Evolutionary conservation across 2,113 vertebrate genomes (phyloP).

Genomic region (Menura novaehollandiae): DNA sequence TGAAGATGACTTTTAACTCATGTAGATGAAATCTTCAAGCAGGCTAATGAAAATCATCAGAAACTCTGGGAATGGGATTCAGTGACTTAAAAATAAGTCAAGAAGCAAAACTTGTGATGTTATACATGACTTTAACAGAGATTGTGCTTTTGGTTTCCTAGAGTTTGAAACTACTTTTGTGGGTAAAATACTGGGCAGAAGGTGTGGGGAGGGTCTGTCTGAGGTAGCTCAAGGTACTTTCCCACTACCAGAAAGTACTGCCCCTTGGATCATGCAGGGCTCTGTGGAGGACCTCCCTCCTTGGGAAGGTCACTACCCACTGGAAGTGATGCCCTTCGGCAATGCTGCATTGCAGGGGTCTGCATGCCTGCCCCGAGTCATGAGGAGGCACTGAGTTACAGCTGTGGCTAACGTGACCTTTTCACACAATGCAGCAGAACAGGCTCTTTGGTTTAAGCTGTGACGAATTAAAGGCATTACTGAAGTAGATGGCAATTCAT

Average conservation of each 20-base stretch:
- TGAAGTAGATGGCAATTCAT: not conserved
- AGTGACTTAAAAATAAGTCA: not conserved
- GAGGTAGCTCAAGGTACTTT: not conserved
- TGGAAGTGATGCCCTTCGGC: not conserved
- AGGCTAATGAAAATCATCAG: not conserved
- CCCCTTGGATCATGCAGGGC: not conserved
- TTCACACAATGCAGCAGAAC: not conserved
- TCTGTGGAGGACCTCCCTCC: not conserved
- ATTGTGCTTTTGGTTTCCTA: not conserved
- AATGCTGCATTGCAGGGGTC: not conserved
- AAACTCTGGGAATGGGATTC: not conserved
- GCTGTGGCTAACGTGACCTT: accelerated
- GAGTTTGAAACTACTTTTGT: not conserved
- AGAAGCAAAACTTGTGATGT: not conserved
- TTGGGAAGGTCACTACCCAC: accelerated
- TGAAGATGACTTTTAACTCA: not conserved
- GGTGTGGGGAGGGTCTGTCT: not conserved
- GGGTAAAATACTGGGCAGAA: not conserved
- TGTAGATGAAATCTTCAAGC: not conserved
- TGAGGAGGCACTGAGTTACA: not conserved
- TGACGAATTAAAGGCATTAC: not conserved
- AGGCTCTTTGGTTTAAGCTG: not conserved
- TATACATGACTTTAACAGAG: not conserved
- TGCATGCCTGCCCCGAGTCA: not conserved
- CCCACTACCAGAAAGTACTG: not conserved